Conservation (phyloP, 2,888 invertebrate species). For the Spilarctia lutea region DNA sequence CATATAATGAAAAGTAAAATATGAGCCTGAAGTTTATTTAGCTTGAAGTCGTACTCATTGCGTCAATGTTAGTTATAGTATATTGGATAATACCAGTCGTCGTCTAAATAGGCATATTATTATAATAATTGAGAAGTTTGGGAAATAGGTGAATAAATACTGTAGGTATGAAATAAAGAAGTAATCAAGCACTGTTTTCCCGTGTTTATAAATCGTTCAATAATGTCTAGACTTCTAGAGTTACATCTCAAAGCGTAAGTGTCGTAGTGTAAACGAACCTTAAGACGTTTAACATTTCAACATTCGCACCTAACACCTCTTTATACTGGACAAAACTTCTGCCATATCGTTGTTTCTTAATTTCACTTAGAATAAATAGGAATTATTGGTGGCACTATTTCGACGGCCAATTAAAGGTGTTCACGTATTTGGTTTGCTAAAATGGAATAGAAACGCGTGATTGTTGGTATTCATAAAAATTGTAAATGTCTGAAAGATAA, state of each 20-base stretch:
- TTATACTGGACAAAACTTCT: slow-evolving; percentile 31
- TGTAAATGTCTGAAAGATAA: neutral
- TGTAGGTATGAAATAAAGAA: neutral
- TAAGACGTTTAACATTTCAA: slow-evolving; percentile 65
- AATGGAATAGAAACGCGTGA: slow-evolving; percentile 20
- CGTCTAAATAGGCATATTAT: neutral
- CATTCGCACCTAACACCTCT: slow-evolving; percentile 61
- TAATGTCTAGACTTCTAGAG: neutral
- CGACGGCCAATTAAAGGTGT: slow-evolving; percentile 38
- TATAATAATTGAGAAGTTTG: neutral
- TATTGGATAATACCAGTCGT: neutral
- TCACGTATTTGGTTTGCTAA: slow-evolving; percentile 22
- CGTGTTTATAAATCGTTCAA: neutral
- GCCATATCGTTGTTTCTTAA: slow-evolving; percentile 48
- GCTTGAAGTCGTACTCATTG: neutral
- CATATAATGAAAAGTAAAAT: neutral
- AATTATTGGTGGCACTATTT: slow-evolving; percentile 39
- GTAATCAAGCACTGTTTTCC: neutral
- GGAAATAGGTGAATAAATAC: neutral
- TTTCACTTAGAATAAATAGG: slow-evolving; percentile 50
- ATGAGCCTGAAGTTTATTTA: no score
- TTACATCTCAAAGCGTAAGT: neutral
- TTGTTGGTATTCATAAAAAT: slow-evolving; percentile 5
- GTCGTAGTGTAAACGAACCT: slow-evolving; percentile 26
- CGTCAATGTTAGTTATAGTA: neutral